Evolutionary conservation across 2,113 vertebrate species (phyloP).

Genomic region (Gasterosteus aculeatus): DNA sequence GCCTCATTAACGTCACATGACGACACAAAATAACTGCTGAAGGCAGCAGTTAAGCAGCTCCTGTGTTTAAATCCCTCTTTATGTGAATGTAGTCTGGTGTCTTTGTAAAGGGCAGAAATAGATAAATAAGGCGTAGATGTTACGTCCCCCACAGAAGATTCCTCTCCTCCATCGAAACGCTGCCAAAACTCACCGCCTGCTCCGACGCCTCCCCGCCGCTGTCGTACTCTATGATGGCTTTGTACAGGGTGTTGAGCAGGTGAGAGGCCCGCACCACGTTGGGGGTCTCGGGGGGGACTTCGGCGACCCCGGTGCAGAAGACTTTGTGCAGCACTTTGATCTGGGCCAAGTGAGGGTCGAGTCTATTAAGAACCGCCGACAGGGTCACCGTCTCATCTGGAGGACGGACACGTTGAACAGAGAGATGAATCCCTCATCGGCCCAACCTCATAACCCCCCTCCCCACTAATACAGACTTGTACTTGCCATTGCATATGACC

Average conservation of each 20-base stretch:
- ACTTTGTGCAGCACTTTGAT: slow-evolving; percentile 94
- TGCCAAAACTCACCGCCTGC: slow-evolving; percentile 84
- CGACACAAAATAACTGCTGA: too few species aligned
- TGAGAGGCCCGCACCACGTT: slow-evolving; percentile 97
- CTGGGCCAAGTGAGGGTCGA: slow-evolving; percentile 90
- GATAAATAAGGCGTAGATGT: too few species aligned
- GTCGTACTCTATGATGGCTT: slow-evolving; percentile 97
- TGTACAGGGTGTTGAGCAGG: slow-evolving; percentile 96
- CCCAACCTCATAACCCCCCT: not conserved
- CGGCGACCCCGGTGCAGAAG: slow-evolving; percentile 96
- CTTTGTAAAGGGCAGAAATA: too few species aligned
- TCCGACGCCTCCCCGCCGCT: slow-evolving; percentile 94
- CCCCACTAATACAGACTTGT: not conserved
- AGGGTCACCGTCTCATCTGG: slow-evolving; percentile 93
- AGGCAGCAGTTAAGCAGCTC: too few species aligned
- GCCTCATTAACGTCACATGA: too few species aligned
- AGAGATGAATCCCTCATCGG: not conserved
- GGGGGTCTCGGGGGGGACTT: slow-evolving; percentile 92
- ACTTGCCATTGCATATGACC: slow-evolving; percentile 85
- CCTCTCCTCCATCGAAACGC: too few species aligned
- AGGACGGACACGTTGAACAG: not conserved
- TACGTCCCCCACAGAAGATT: too few species aligned
- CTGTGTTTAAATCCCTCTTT: too few species aligned
- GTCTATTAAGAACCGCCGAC: slow-evolving; percentile 87
- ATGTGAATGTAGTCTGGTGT: too few species aligned